A percentile compares a stretch with the other conserved stretches of the same genome.
Evolutionary conservation across 2,797 vertebrate genomes (phyloP).

Genomic region (Melanotaenia boesemani): DNA sequence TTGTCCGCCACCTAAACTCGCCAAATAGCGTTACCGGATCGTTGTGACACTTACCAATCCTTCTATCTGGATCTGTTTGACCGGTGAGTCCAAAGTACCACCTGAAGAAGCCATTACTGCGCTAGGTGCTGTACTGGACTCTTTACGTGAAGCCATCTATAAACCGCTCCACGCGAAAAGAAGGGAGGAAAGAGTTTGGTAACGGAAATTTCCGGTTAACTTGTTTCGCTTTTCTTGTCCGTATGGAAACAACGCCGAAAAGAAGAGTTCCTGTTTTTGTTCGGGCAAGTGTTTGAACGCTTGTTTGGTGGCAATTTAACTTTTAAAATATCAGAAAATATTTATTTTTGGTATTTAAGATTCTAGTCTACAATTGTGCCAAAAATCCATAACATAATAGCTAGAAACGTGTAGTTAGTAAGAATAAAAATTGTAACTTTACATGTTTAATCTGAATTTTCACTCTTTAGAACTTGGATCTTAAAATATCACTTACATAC

Average conservation of each 20-base stretch:
- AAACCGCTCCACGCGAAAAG: constrained; percentile 62
- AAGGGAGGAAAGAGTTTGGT: constrained; percentile 18
- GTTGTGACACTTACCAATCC: constrained; percentile 73
- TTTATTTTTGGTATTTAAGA: too few species aligned
- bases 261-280: too few species aligned
- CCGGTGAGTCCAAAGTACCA: constrained; percentile 76
- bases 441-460: too few species aligned
- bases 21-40: fast-evolving
- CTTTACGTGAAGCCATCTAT: constrained; percentile 71
- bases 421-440: too few species aligned
- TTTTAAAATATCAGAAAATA: too few species aligned
- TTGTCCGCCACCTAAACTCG: fast-evolving
- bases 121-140: constrained; percentile 32
- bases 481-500: not conserved
- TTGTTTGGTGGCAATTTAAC: too few species aligned
- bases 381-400: too few species aligned
- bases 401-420: too few species aligned
- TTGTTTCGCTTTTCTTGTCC: constrained; percentile 13
- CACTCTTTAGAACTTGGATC: not conserved
- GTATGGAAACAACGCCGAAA: constrained; percentile 39
- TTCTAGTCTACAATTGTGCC: too few species aligned
- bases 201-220: constrained; percentile 58
- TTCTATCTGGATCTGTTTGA: constrained; percentile 83
- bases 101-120: constrained; percentile 47
- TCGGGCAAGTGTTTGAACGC: too few species aligned